Percentiles rank a stretch among this genome's conserved stretches.
Evolutionary conservation across 2,888 invertebrate species (phyloP).

Genomic region (Doris montereyensis): DNA sequence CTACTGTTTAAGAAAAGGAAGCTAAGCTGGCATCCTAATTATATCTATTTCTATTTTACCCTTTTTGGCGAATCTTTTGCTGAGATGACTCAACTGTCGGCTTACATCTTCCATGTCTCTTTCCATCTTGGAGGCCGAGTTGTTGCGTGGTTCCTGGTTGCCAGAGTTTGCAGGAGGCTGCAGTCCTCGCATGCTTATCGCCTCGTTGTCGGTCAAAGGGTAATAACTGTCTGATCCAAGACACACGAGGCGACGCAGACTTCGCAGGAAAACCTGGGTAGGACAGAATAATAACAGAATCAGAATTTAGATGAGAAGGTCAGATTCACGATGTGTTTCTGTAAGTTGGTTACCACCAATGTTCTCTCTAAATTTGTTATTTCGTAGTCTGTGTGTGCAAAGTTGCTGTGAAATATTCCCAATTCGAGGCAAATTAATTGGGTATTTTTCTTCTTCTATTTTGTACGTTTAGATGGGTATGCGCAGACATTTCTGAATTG

Average conservation of each 20-base stretch:
- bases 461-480: no score
- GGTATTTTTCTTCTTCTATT: no score
- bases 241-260: conserved; percentile 59
- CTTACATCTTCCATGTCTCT: conserved; percentile 60
- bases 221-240: conserved; percentile 61
- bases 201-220: conserved; percentile 60
- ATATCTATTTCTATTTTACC: not conserved
- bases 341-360: not conserved
- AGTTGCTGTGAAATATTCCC: no score
- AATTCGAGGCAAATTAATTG: no score
- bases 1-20: no score
- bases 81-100: conserved; percentile 54
- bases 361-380: no score
- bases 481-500: no score
- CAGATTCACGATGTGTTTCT: not conserved
- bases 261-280: conserved; percentile 59
- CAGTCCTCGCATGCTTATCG: conserved; percentile 58
- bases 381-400: no score
- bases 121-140: conserved; percentile 51
- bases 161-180: conserved; percentile 48
- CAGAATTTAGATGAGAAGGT: not conserved
- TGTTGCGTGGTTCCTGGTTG: not conserved
- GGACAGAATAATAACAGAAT: not conserved
- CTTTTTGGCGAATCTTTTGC: conserved; percentile 48
- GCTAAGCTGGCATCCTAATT: not conserved